A percentile compares a stretch with the other conserved stretches of the same genome.
Evolutionary conservation across 2,888 invertebrate species (phyloP).

Genomic region (Melipona bicolor): DNA sequence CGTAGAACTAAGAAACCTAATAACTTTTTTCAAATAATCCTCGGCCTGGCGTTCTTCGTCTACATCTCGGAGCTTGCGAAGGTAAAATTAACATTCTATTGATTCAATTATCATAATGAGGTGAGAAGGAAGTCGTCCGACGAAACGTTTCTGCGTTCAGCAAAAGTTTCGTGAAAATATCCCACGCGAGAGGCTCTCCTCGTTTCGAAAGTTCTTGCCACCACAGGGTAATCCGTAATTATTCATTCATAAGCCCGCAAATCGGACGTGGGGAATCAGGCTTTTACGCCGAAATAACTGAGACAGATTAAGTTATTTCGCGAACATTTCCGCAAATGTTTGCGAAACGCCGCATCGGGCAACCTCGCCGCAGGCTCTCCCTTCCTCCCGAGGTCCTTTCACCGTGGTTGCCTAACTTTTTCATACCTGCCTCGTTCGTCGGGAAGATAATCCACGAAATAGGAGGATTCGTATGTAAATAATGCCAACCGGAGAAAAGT

Average conservation of each 20-base stretch:
- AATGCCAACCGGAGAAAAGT: background rate
- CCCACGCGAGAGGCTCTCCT: background rate
- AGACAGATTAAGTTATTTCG: constrained; percentile 24
- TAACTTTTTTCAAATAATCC: background rate
- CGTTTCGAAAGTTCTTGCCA: background rate
- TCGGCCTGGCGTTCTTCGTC: too few species aligned
- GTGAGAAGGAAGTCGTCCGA: background rate
- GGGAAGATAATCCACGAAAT: background rate
- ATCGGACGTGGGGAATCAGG: constrained; percentile 2
- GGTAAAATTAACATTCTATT: background rate
- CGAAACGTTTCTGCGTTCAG: constrained; percentile 1
- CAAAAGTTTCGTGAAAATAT: background rate
- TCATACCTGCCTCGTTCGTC: background rate
- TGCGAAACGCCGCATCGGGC: constrained; percentile 10
- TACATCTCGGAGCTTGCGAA: background rate
- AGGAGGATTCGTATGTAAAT: background rate
- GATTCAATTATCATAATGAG: background rate
- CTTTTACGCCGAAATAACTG: constrained; percentile 12
- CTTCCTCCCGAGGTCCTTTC: background rate
- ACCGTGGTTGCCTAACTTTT: background rate
- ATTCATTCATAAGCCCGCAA: constrained; percentile 21
- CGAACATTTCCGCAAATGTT: background rate
- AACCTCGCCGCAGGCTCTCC: background rate
- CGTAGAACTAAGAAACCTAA: too few species aligned
- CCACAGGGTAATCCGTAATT: constrained; percentile 11